Evolutionary conservation across 35 echinoderm and acorn worm species (phyloP).

Genomic region (Antedon bifida): DNA sequence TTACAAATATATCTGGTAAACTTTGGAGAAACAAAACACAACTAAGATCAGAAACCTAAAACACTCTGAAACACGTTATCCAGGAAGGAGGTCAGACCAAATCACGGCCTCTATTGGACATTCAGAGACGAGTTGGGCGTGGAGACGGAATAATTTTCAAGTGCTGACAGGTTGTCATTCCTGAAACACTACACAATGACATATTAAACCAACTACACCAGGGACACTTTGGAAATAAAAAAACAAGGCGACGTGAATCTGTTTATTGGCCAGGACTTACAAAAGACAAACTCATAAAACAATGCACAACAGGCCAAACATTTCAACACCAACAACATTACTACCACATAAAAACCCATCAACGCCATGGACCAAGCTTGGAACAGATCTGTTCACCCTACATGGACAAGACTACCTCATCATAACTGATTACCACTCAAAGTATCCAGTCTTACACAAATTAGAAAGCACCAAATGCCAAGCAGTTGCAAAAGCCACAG

Average conservation of each 20-base stretch:
- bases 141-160: background rate
- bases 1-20: background rate
- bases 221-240: background rate
- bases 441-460: slow-evolving; percentile 18
- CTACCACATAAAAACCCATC: slow-evolving; percentile 14
- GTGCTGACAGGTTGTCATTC: background rate
- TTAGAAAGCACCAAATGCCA: background rate
- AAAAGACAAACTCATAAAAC: slow-evolving; percentile 9
- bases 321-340: background rate
- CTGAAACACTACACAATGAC: background rate
- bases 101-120: background rate
- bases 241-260: background rate
- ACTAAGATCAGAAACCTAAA: background rate
- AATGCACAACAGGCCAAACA: slow-evolving; percentile 1
- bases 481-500: slow-evolving; percentile 7
- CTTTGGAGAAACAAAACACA: background rate
- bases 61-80: background rate
- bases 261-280: slow-evolving; percentile 24
- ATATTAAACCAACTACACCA: background rate
- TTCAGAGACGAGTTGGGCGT: background rate
- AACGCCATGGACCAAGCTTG: slow-evolving; percentile 28
- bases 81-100: slow-evolving; percentile 7
- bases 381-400: slow-evolving; percentile 32
- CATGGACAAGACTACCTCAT: slow-evolving; percentile 20
- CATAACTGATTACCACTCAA: slow-evolving; percentile 19